phyloP scores from a whole-genome alignment of 2,113 vertebrate genomes.

The Rhodinocichla rosea region DNA sequence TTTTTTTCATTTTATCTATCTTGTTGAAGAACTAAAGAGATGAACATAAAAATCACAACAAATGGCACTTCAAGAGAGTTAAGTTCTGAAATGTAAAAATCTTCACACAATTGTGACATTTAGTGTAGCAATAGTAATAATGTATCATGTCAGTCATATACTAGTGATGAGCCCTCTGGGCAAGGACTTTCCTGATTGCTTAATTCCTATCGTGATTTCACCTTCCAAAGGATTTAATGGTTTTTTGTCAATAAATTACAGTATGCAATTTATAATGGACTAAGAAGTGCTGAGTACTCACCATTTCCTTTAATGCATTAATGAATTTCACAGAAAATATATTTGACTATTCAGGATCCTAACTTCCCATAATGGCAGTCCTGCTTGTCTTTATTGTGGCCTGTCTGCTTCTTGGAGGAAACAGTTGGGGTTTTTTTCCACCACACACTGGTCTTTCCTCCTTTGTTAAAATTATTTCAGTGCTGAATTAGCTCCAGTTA shows the following conservation, averaged over 20 bases:
- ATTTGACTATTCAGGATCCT: neutral
- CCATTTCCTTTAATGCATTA: neutral
- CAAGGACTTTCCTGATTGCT: neutral
- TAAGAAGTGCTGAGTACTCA: neutral
- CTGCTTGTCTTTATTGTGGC: neutral
- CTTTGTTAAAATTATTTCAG: neutral
- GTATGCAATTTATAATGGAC: neutral
- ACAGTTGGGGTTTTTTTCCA: neutral
- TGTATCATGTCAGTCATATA: neutral
- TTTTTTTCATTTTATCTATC: neutral
- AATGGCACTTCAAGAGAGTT: neutral
- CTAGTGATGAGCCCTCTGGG: neutral
- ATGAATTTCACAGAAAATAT: neutral
- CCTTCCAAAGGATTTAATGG: neutral
- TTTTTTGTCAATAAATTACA: neutral
- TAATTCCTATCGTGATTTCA: neutral
- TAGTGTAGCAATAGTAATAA: neutral
- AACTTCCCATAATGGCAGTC: neutral
- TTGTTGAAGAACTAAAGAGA: neutral
- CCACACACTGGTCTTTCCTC: neutral
- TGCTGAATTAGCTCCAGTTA: conserved; percentile 28
- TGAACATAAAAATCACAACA: neutral
- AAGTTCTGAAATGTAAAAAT: neutral
- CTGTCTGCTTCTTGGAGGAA: neutral
- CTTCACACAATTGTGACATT: neutral